A percentile compares a stretch with the other conserved stretches of the same genome.
Conservation (phyloP, 2,113 vertebrate genomes). For the Apaloderma vittatum region DNA sequence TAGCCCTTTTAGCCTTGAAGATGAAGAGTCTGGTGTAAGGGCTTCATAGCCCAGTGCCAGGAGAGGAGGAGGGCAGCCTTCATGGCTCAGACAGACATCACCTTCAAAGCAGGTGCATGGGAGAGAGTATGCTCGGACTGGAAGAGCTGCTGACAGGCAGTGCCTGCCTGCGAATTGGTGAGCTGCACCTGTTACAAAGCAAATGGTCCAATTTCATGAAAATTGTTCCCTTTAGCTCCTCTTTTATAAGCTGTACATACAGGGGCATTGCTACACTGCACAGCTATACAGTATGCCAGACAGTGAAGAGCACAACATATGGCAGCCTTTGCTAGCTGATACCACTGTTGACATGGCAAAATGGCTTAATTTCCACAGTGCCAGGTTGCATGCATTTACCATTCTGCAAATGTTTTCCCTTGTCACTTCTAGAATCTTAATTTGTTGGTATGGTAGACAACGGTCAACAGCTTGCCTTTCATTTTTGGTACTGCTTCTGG, state of each 20-base stretch:
- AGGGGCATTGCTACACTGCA: not conserved
- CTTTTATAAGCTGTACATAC: not conserved
- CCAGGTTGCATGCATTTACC: not conserved
- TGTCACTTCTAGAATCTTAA: not conserved
- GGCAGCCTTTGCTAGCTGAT: not conserved
- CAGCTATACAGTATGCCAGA: not conserved
- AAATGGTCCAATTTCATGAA: not conserved
- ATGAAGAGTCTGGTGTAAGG: not conserved
- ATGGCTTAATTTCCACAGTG: not conserved
- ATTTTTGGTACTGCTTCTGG: not conserved
- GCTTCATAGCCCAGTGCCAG: not conserved
- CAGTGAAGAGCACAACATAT: not conserved
- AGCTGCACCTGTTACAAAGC: not conserved
- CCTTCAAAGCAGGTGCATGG: not conserved
- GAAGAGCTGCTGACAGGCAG: not conserved
- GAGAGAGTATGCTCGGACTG: not conserved
- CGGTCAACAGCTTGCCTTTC: not conserved
- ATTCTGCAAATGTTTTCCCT: not conserved
- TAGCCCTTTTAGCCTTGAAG: not conserved
- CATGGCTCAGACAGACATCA: not conserved
- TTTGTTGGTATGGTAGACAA: not conserved
- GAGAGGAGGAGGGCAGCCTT: not conserved
- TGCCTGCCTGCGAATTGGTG: fast-evolving
- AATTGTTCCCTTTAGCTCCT: not conserved
- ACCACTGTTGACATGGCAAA: not conserved